Conservation (phyloP, 1,140 invertebrate species). For the Caenorhabditis briggsae region DNA sequence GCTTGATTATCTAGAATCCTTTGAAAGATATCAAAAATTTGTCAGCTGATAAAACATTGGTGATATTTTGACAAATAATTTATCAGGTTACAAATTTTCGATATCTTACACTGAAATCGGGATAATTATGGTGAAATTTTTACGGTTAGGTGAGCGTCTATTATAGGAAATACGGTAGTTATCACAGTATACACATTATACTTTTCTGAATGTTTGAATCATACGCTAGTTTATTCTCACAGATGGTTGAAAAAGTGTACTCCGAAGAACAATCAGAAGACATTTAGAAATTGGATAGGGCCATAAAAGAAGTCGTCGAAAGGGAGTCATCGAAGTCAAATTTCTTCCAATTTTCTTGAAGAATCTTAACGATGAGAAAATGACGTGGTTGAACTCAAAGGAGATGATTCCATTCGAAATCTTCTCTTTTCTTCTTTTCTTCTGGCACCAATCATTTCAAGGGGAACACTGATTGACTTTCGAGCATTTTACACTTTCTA, state of each 20-base stretch:
- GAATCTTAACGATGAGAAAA: constrained; percentile 16
- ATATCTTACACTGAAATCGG: too few species aligned
- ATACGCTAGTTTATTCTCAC: neutral
- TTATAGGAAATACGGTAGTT: too few species aligned
- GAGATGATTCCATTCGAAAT: neutral
- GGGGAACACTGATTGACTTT: constrained; percentile 22
- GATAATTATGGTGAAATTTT: too few species aligned
- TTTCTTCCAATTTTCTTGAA: neutral
- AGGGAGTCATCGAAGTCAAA: constrained; percentile 25
- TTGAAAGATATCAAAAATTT: too few species aligned
- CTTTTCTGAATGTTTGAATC: neutral
- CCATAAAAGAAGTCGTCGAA: constrained; percentile 12
- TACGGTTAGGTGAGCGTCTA: too few species aligned
- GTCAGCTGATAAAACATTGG: too few species aligned
- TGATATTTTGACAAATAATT: too few species aligned
- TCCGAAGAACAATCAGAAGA: constrained; percentile 49
- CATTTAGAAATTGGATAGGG: constrained; percentile 47
- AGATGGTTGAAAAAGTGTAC: constrained; percentile 1
- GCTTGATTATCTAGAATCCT: too few species aligned
- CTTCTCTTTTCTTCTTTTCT: neutral
- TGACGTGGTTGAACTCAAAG: neutral
- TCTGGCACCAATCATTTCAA: neutral
- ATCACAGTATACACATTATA: too few species aligned
- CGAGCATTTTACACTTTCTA: constrained; percentile 2
- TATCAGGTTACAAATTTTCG: too few species aligned